Evolutionary conservation across 1,140 invertebrate genomes (phyloP).

Genomic region (Saccostrea glomerata): DNA sequence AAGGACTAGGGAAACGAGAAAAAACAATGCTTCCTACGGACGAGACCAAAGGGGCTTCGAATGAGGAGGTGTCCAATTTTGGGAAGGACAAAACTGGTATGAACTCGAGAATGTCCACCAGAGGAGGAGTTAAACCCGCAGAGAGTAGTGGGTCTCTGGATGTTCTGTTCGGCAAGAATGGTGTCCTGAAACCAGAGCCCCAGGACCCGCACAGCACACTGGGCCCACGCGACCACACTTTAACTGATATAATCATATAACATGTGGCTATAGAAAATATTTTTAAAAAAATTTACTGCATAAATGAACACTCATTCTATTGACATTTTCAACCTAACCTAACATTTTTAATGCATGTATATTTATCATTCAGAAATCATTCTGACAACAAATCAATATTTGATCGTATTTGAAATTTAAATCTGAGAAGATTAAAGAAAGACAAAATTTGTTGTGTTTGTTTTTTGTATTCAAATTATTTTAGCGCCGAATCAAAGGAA

Average conservation of each 20-base stretch:
- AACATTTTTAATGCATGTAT: not conserved
- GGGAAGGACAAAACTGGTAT: conserved; percentile 25
- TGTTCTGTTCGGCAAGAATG: not conserved
- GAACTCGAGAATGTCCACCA: not conserved
- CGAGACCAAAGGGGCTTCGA: not conserved
- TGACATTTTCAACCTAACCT: not conserved
- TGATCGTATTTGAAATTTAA: not conserved
- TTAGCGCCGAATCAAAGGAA: not conserved
- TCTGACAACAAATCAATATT: not conserved
- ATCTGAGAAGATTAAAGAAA: not conserved
- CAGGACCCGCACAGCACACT: not conserved
- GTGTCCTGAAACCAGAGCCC: not conserved
- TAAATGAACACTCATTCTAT: not conserved
- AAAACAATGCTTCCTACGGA: not conserved
- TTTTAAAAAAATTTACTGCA: not conserved
- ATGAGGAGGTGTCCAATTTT: not conserved
- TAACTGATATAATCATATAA: conserved; percentile 26
- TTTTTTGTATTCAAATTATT: not conserved
- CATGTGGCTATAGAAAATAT: not conserved
- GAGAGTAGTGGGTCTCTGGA: not conserved
- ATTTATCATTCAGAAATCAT: not conserved
- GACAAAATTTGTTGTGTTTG: not conserved
- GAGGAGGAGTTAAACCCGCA: not conserved
- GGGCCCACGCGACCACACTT: not conserved
- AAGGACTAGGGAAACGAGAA: not conserved